Base-by-base conservation (phyloP, 1,140 invertebrate species). In the Pentalonia nigronervosa region DNA sequence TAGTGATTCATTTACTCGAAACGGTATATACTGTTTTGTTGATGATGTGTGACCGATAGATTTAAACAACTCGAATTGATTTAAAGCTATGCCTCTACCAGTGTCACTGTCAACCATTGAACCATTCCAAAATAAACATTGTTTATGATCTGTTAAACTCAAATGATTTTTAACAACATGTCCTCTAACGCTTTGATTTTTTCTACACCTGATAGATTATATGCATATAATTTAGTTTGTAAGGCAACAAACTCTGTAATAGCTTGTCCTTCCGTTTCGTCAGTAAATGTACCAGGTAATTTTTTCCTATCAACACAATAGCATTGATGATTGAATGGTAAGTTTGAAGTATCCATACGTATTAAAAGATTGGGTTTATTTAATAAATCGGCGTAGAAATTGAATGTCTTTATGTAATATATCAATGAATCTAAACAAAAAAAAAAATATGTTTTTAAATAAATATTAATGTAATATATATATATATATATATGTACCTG, bases 351-450 rank as follows among this genome's bases (percentile, higher is more conserved):
- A 20, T 36, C 76, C 76, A 81, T 81, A 81, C 20, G 76, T 23
- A 2, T 0, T 8, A 81, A 20, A 2, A 81, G 14, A 17, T 81
- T 7, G 1, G n/a, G n/a, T 17, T 36, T 81, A 17, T 34, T 23
- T 4, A 36, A 34, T 2, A 81, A 21, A 17, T 81, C 76, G 9
- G 34, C 34, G 76, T 81, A 81, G 34, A 36, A 81, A 36, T 81
- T 11, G 17, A 8, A 14, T 17, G 76, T 81, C 34, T 11, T 81
- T 34, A 81, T 81, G 9, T 36, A 14, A 7, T 81, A 81, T 36
- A 96, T 95, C n/a, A 95, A 94, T 36, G 76, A 81, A 36, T 81
- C 76, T 81, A 9, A 81, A 36, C 34, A 81, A 17, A 14, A 81
- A 34, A 36, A 7, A 17, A 36, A 20, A 17, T 36, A 41, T 41